Evolutionary conservation across 1,140 invertebrate species (phyloP).

Genomic region (Hyposmocoma kahamanoa): DNA sequence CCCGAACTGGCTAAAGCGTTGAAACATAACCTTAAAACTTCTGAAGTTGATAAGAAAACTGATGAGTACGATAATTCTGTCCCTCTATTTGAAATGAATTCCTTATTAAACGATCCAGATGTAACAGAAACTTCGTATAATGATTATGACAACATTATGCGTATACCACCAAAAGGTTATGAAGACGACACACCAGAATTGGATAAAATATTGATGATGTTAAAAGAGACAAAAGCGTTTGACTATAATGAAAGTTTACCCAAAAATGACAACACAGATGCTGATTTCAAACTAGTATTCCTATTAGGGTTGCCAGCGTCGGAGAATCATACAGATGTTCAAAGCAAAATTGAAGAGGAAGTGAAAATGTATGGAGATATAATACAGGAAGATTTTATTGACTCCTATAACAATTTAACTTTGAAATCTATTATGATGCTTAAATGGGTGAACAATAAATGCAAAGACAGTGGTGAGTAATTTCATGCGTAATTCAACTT

Average conservation of each 20-base stretch:
- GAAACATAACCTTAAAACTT: conserved; percentile 23
- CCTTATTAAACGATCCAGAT: conserved; percentile 42
- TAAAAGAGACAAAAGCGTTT: conserved; percentile 40
- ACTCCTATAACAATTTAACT: conserved; percentile 95
- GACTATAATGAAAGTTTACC: conserved; percentile 13
- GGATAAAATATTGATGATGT: conserved; percentile 31
- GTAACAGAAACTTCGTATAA: conserved; percentile 33
- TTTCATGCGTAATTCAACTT: too few species aligned
- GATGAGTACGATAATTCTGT: conserved; percentile 53
- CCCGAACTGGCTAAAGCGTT: conserved; percentile 49
- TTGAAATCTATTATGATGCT: conserved; percentile 90
- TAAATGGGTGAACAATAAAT: conserved; percentile 84
- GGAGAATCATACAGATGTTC: conserved; percentile 50
- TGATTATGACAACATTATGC: conserved; percentile 63
- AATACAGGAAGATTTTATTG: conserved; percentile 92
- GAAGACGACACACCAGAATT: conserved; percentile 41
- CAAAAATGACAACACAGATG: conserved; percentile 17
- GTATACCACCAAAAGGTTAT: conserved; percentile 60
- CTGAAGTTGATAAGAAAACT: conserved; percentile 38
- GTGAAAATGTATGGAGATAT: conserved; percentile 83
- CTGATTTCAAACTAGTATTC: conserved; percentile 54
- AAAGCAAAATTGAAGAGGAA: conserved; percentile 76
- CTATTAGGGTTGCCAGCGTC: conserved; percentile 44
- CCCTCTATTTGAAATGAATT: conserved; percentile 62
- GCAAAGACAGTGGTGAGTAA: conserved; percentile 65